Evolutionary conservation across 2,113 vertebrate species (phyloP).

Genomic region (Thryonomys swinderianus): DNA sequence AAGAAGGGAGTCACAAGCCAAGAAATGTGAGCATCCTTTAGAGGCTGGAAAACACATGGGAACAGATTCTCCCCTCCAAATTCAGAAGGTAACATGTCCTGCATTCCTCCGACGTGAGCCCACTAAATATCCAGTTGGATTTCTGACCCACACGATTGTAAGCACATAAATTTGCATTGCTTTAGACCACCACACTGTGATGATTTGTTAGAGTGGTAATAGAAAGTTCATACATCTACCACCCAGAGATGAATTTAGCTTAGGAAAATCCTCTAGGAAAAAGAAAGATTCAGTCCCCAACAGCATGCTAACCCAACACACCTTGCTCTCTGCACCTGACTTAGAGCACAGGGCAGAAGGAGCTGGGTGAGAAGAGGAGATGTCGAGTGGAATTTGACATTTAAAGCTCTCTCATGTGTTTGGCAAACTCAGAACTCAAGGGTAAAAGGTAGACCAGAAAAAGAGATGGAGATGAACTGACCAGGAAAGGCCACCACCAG

Average conservation of each 20-base stretch:
- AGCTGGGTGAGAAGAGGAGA: not conserved
- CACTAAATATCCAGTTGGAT: not conserved
- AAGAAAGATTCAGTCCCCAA: not conserved
- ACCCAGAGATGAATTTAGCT: not conserved
- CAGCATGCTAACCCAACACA: not conserved
- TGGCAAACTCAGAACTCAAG: not conserved
- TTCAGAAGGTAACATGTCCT: not conserved
- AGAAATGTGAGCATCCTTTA: not conserved
- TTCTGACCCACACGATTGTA: no score
- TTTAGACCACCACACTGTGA: no score
- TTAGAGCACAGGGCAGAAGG: no score
- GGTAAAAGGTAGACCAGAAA: not conserved
- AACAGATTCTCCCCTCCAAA: not conserved
- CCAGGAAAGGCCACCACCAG: not conserved
- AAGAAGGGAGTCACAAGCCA: not conserved
- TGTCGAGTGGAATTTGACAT: not conserved
- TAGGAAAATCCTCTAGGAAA: not conserved
- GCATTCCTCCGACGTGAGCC: rapidly evolving
- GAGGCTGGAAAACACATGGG: not conserved
- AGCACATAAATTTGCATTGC: no score
- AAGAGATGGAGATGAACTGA: not conserved
- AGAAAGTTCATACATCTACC: not conserved
- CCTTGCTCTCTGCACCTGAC: not conserved
- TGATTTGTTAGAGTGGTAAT: no score
- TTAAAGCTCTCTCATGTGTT: not conserved